Percentiles rank a stretch among this genome's conserved stretches.
These are phyloP conservation scores for Acanthoscelides obtectus DNA, from an alignment of 2,888 invertebrate genomes.

Conservation along the genomic window DNA sequence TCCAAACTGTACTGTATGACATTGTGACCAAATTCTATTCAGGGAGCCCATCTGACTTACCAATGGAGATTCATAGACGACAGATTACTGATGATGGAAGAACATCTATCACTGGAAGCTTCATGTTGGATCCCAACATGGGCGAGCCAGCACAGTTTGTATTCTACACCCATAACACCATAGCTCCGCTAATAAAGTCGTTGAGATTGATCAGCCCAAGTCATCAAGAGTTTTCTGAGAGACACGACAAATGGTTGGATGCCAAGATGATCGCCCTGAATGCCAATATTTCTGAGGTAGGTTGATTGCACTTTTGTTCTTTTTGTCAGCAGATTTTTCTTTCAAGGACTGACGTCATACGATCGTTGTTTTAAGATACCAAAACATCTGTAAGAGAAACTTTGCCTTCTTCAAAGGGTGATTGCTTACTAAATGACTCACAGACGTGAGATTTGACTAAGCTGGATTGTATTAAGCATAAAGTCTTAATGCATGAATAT, in stretches of 20 bases:
- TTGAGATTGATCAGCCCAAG: conserved; percentile 51
- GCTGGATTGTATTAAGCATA: too few relatives aligned
- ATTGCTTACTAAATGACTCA: too few relatives aligned
- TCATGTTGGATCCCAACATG: conserved; percentile 52
- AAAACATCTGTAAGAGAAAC: too few relatives aligned
- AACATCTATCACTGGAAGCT: conserved; percentile 51
- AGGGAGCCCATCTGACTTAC: conserved; percentile 46
- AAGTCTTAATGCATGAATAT: not conserved
- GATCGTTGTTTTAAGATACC: too few relatives aligned
- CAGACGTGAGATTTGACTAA: too few relatives aligned
- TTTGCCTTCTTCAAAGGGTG: too few relatives aligned
- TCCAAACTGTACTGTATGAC: conserved; percentile 49
- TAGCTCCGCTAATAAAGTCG: conserved; percentile 50
- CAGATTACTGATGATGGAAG: conserved; percentile 51
- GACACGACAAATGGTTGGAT: conserved; percentile 49
- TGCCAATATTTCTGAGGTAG: conserved; percentile 49
- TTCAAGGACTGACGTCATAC: too few relatives aligned
- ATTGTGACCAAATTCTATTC: conserved; percentile 49
- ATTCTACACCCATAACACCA: conserved; percentile 52
- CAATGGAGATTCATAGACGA: conserved; percentile 52
- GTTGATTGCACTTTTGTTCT: too few relatives aligned
- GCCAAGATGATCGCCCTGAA: conserved; percentile 51
- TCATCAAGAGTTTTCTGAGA: conserved; percentile 46
- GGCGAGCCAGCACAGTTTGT: conserved; percentile 52
- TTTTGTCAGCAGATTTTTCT: too few relatives aligned